phyloP scores from a whole-genome alignment of 1,140 invertebrate genomes.

The Scaptodrosophila lebanonensis region DNA sequence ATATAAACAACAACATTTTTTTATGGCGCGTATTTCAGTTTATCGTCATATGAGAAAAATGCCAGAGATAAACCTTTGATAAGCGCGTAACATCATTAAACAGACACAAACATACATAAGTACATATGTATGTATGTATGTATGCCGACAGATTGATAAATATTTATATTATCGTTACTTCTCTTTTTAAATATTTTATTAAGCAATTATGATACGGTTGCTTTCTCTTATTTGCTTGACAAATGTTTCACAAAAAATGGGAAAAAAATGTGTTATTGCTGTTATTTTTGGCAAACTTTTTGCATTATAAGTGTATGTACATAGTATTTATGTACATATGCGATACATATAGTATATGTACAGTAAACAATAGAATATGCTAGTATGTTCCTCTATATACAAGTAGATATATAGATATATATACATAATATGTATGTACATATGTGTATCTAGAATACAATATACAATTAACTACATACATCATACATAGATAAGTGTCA shows the following conservation, averaged over 20 bases:
- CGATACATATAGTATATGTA: constrained; percentile 2
- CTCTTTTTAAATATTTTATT: constrained; percentile 10
- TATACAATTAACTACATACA: constrained; percentile 38
- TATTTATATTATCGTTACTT: constrained; percentile 37
- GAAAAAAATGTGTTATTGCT: constrained; percentile 6
- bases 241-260: too few relatives aligned
- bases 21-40: too few relatives aligned
- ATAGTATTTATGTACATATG: not conserved
- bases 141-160: constrained; percentile 14
- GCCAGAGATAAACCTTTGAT: constrained; percentile 43
- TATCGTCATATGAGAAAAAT: too few relatives aligned
- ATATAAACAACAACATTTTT: too few relatives aligned
- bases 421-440: constrained; percentile 30
- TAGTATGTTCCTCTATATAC: too few relatives aligned
- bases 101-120: constrained; percentile 8
- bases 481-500: constrained; percentile 39
- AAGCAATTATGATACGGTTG: too few relatives aligned
- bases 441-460: constrained; percentile 38
- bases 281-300: constrained; percentile 11
- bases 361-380: too few relatives aligned
- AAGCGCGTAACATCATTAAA: constrained; percentile 44
- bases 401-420: constrained; percentile 22
- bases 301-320: constrained; percentile 1
- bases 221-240: constrained; percentile 15
- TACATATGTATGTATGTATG: not conserved